phyloP scores from a whole-genome alignment of 2,797 vertebrate species.

The Notamacropus eugenii region DNA sequence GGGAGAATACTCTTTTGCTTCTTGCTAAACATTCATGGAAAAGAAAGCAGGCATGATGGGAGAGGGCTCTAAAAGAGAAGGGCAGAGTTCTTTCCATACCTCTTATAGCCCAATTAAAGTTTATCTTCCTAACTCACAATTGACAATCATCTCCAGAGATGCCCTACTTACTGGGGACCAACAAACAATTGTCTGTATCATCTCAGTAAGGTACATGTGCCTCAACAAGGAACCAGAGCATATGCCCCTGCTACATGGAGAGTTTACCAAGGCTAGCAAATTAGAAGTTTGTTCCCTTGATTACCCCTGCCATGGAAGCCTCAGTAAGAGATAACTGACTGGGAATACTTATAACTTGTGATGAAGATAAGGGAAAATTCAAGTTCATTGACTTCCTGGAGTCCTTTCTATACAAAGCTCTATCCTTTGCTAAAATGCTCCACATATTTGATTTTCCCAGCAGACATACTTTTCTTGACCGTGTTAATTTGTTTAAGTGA shows the following conservation, averaged over 20 bases:
- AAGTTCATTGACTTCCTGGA: slow-evolving; percentile 33
- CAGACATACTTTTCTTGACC: slow-evolving; percentile 2
- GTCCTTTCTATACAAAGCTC: neutral
- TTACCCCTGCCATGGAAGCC: neutral
- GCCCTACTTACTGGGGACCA: neutral
- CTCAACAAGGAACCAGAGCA: neutral
- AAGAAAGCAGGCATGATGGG: neutral
- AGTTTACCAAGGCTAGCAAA: neutral
- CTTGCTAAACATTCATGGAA: neutral
- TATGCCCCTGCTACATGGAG: neutral
- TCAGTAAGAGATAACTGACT: neutral
- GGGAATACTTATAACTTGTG: neutral
- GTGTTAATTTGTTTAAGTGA: slow-evolving; percentile 66
- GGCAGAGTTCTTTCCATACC: neutral
- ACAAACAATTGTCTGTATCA: neutral
- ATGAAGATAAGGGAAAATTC: neutral
- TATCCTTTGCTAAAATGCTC: neutral
- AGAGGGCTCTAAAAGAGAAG: neutral
- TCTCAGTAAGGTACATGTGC: neutral
- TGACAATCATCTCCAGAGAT: neutral
- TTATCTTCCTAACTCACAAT: neutral
- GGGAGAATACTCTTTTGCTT: neutral
- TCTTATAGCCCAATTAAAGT: neutral
- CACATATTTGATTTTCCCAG: slow-evolving; percentile 34
- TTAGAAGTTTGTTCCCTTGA: neutral